Conservation (phyloP, 2,113 vertebrate species). For the Oryzias javanicus region DNA sequence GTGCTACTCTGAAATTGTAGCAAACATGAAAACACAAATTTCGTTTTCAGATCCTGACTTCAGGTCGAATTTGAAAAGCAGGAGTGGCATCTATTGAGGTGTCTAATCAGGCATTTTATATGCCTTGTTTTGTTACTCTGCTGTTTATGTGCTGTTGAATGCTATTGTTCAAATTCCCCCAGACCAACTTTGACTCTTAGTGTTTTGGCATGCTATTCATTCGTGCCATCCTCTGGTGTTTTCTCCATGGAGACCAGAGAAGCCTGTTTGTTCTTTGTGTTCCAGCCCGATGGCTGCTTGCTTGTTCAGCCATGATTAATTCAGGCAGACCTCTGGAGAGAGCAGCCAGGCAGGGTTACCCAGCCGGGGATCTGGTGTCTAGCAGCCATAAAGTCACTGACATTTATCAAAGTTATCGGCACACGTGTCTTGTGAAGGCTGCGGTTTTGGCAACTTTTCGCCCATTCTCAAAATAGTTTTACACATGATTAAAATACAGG, state of each 20-base stretch:
- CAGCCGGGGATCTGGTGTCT: conserved; percentile 65
- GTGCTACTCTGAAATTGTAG: not conserved
- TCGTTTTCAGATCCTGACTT: no score
- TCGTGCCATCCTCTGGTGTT: conserved; percentile 12
- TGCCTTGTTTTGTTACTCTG: no score
- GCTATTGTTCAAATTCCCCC: not conserved
- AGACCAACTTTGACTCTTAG: not conserved
- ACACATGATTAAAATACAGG: conserved; percentile 3
- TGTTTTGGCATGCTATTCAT: conserved; percentile 13
- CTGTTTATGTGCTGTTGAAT: no score
- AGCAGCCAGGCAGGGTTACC: conserved; percentile 65
- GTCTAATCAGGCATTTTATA: no score
- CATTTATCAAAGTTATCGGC: conserved; percentile 38
- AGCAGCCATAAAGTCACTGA: conserved; percentile 41
- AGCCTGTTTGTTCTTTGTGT: conserved; percentile 62
- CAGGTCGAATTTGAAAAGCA: not conserved
- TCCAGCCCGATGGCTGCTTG: conserved; percentile 55
- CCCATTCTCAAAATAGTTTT: conserved; percentile 26
- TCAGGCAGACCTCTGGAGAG: conserved; percentile 66
- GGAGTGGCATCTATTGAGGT: no score
- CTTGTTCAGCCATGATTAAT: conserved; percentile 74
- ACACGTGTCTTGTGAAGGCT: conserved; percentile 7
- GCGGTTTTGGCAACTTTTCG: conserved; percentile 15
- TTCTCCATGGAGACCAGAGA: conserved; percentile 52
- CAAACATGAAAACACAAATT: not conserved